Conservation (phyloP, 1,140 invertebrate genomes). For the Streblospio benedicti region DNA sequence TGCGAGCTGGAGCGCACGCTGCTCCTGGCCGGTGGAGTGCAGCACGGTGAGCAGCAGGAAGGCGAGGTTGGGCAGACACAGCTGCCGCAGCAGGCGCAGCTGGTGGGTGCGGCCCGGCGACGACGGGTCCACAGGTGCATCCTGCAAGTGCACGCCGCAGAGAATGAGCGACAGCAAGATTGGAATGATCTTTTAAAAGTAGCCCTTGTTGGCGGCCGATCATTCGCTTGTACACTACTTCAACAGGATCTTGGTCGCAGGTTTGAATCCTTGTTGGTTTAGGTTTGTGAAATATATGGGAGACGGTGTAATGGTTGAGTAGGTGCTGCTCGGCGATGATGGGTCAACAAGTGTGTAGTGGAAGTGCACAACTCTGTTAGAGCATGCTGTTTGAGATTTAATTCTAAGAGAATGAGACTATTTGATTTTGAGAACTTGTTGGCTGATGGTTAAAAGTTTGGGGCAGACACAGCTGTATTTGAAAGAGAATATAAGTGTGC, state of each 20-base stretch:
- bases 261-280: too few species aligned
- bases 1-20: slow-evolving; percentile 68
- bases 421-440: too few species aligned
- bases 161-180: background rate
- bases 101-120: slow-evolving; percentile 55
- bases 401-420: too few species aligned
- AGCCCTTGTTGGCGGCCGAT: too few species aligned
- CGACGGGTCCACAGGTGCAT: slow-evolving; percentile 46
- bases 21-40: slow-evolving; percentile 62
- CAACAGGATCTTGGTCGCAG: too few species aligned
- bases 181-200: background rate
- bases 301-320: too few species aligned
- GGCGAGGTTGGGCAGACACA: slow-evolving; percentile 69
- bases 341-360: slow-evolving; percentile 40
- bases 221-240: too few species aligned
- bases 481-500: too few species aligned
- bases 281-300: too few species aligned
- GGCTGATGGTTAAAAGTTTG: too few species aligned
- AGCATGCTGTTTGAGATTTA: too few species aligned
- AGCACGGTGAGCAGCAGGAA: slow-evolving; percentile 72
- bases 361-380: background rate
- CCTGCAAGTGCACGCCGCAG: background rate
- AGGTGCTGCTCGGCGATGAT: slow-evolving; percentile 46
- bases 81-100: slow-evolving; percentile 63
- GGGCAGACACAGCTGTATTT: too few species aligned